Percentiles rank a stretch among this genome's conserved stretches.
These are phyloP conservation scores for Anolis sagrei DNA, from an alignment of 2,113 vertebrate species.

Conservation along the genomic window DNA sequence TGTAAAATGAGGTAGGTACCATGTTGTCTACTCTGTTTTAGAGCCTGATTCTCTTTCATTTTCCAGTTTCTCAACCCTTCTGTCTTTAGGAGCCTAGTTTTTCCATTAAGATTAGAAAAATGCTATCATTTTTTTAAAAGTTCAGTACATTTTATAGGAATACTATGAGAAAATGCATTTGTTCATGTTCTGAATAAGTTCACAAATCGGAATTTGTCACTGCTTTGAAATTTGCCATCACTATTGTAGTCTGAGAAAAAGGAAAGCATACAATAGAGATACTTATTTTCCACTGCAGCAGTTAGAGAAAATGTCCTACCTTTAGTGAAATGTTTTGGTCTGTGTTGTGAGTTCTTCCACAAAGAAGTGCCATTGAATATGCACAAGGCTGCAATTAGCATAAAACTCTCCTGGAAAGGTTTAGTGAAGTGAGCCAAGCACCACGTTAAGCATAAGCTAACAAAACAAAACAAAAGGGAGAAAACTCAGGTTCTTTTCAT, in stretches of 20 bases:
- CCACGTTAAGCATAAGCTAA: not conserved
- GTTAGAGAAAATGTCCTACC: not conserved
- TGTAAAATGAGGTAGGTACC: no score
- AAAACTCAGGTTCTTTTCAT: not conserved
- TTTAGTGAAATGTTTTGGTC: not conserved
- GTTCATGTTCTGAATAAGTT: not conserved
- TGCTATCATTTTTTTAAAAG: constrained; percentile 32
- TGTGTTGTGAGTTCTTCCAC: not conserved
- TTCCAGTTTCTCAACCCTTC: not conserved
- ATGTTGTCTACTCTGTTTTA: no score
- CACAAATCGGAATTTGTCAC: not conserved
- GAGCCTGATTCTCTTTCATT: not conserved
- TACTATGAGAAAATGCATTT: constrained; percentile 42
- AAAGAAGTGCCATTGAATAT: not conserved
- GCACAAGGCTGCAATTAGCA: not conserved
- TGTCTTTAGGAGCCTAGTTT: constrained; percentile 20
- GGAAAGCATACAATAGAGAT: not conserved
- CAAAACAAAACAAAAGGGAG: not conserved
- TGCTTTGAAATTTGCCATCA: not conserved
- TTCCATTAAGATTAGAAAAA: constrained; percentile 7
- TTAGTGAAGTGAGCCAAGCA: not conserved
- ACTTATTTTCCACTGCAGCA: no score
- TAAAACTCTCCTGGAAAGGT: not conserved
- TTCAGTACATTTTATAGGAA: constrained; percentile 42
- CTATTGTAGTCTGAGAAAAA: not conserved